Evolutionary conservation across 2,888 invertebrate species (phyloP), one percentile per base, ranked within the genome.

Genomic region (Helobdella robusta): DNA sequence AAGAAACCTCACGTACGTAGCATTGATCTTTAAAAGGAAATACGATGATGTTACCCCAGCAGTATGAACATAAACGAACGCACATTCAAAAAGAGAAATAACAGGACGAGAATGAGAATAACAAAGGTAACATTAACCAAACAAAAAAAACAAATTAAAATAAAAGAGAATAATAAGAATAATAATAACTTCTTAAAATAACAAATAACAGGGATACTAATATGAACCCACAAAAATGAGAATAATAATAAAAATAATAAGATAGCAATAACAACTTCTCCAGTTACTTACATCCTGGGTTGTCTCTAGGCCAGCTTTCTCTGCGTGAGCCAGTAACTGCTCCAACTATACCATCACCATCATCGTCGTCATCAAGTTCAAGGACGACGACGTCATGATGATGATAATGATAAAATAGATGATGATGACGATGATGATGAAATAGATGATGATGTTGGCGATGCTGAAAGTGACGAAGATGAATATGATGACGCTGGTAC

Each of bases 321-420:
- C 62, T 44, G 62, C 30, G 20, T 62, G 60, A 35, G 65, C 65
- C 48, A 65, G 30, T 28, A 65, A 34, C 28, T 65, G 65, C 30
- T 65, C 60, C 50, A 65, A 60, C 65, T n/a, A n/a, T n/a, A n/a
- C n/a, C n/a, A n/a, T n/a, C n/a, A n/a, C n/a, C n/a, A n/a, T n/a
- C n/a, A n/a, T n/a, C n/a, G n/a, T n/a, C n/a, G n/a, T n/a, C n/a
- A n/a, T n/a, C n/a, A n/a, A n/a, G n/a, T n/a, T n/a, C n/a, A n/a
- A n/a, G n/a, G n/a, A n/a, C n/a, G n/a, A n/a, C n/a, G n/a, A n/a
- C n/a, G n/a, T n/a, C n/a, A n/a, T n/a, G n/a, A n/a, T n/a, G n/a
- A n/a, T n/a, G n/a, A n/a, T n/a, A n/a, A n/a, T n/a, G n/a, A n/a
- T n/a, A n/a, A n/a, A n/a, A n/a, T n/a, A n/a, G n/a, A n/a, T n/a